A percentile compares a stretch with the other conserved stretches of the same genome.
Evolutionary conservation across 92 coral and sea anemone genomes (phyloP).

Genomic region (Bergia sp.): DNA sequence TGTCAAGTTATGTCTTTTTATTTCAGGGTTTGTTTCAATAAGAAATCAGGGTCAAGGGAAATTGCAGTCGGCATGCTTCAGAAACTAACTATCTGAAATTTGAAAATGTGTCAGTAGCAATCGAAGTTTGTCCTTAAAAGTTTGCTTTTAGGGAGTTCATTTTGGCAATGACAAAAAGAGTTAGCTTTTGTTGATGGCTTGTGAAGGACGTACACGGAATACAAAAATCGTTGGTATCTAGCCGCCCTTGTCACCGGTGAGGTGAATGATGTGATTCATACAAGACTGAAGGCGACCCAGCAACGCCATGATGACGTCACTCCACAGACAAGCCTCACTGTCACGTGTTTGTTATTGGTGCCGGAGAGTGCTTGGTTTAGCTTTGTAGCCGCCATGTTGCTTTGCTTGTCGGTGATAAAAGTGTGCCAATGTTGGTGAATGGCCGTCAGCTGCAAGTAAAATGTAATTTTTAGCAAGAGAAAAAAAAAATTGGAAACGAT

Average conservation of each 20-base stretch:
- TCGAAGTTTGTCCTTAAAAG: no score
- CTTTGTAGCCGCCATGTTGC: conserved; percentile 27
- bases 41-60: no score
- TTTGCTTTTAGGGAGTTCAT: no score
- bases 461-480: not conserved
- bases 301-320: conserved; percentile 38
- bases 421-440: not conserved
- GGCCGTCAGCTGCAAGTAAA: not conserved
- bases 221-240: no score
- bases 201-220: not conserved
- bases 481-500: not conserved
- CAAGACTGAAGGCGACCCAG: conserved; percentile 21
- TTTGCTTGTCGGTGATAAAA: conserved; percentile 1
- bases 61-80: no score
- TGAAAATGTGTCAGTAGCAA: no score
- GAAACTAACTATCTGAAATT: no score
- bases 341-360: not conserved
- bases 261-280: not conserved
- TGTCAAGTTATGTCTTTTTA: no score
- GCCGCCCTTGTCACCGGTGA: not conserved
- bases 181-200: no score
- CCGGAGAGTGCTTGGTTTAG: not conserved
- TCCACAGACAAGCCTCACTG: conserved; percentile 22
- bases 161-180: no score
- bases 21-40: no score